Evolutionary conservation across 53 echinoderm and acorn worm species (phyloP), one percentile per base, ranked within the genome.

Genomic region (Patiria pectinifera): DNA sequence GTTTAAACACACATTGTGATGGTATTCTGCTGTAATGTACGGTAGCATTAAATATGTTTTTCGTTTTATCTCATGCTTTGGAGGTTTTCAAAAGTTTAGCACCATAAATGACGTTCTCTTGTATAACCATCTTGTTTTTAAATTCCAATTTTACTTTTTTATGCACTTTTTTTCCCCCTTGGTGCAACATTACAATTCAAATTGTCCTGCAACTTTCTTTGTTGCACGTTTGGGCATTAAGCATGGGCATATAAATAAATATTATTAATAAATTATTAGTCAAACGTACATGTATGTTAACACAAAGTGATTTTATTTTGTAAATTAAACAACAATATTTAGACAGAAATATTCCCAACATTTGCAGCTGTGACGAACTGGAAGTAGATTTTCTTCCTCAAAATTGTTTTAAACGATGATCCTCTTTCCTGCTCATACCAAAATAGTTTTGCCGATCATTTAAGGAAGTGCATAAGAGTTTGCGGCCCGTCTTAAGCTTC

Each of bases 401-500:
- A 66, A 66, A 18, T 66, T 7, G 4, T 66, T 11, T 14, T 18
- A 11, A 21, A 83, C 25, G 62, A 83, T 35, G 3, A 15, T 59
- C 22, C n/a, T 60, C 21, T 53, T 60, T 60, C 15, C 59, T 83
- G 26, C 7, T 60, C 59, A 83, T 61, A n/a, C 11, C 21, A 3
- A 48, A 82, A 24, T 26, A 25, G 26, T 59, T 83, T 60, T 35
- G 53, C 19, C 66, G 19, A 15, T 66, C 44, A 62, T 43, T 85
- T 46, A 63, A 69, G 85, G 85, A 45, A 22, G 47, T 71, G 21
- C 45, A n/a, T 80, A 76, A 25, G 26, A 21, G 45, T 62, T 19
- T 69, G 85, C 49, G 49, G 86, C 48, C 48, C n/a, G 22, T 22
- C 19, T 47, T 22, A 5, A 72, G 58, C 74, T 86, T 75, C 86